Conservation (phyloP, 2,113 vertebrate species). For the Laticauda laticaudata region DNA sequence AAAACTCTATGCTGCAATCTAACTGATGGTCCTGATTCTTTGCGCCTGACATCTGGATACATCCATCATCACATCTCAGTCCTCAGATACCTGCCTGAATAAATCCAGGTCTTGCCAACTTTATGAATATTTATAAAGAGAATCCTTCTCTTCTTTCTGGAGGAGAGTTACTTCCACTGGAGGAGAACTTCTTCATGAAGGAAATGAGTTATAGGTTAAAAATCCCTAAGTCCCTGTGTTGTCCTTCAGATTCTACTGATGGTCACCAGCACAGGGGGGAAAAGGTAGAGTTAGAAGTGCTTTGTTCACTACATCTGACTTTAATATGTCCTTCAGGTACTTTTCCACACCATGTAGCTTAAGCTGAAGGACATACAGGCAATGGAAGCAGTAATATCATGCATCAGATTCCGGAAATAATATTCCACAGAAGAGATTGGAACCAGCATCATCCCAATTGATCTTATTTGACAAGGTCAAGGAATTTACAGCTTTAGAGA, state of each 20-base stretch:
- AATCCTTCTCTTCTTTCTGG: neutral
- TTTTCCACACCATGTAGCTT: rapidly evolving
- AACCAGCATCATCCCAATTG: rapidly evolving
- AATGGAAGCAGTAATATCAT: neutral
- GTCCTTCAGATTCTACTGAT: neutral
- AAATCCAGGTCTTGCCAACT: neutral
- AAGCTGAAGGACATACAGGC: rapidly evolving
- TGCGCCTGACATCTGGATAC: neutral
- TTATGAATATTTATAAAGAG: neutral
- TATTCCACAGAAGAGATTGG: neutral
- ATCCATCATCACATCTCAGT: neutral
- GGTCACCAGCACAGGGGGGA: neutral
- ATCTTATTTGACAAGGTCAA: slow-evolving; percentile 49
- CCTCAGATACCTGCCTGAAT: neutral
- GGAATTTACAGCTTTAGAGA: slow-evolving; percentile 42
- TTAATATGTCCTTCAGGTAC: neutral
- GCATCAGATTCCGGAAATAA: neutral
- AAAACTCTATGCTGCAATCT: neutral
- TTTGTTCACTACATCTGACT: neutral
- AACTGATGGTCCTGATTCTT: neutral
- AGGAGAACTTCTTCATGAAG: neutral
- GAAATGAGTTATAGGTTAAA: neutral
- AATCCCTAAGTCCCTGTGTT: neutral
- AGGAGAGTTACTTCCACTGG: neutral
- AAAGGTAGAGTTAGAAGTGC: neutral